phyloP scores from a whole-genome alignment of 2,113 vertebrate genomes.

The Rhadina sibilatrix region DNA sequence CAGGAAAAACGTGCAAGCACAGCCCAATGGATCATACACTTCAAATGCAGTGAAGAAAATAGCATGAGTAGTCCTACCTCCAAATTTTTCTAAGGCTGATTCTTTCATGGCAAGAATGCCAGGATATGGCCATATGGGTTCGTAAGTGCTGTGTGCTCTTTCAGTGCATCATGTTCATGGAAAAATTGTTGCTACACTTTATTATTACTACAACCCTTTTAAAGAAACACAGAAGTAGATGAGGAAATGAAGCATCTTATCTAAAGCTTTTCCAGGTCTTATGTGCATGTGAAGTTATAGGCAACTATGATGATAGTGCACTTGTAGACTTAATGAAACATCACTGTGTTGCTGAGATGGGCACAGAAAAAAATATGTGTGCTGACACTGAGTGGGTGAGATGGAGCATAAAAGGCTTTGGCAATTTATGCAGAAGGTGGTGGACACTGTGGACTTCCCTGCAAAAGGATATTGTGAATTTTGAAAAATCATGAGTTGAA shows the following conservation, averaged over 20 bases:
- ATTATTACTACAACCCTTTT: neutral
- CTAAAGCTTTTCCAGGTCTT: neutral
- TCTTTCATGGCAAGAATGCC: neutral
- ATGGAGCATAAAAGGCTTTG: neutral
- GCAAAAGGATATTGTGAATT: neutral
- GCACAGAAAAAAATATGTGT: neutral
- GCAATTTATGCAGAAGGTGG: neutral
- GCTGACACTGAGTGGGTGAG: neutral
- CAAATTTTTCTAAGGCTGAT: neutral
- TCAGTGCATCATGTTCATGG: neutral
- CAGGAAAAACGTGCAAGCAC: neutral
- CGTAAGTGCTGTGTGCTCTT: neutral
- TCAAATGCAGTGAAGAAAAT: neutral
- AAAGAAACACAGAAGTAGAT: neutral
- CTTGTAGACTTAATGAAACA: neutral
- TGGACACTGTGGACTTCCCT: neutral
- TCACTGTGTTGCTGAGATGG: neutral
- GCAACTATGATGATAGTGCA: neutral
- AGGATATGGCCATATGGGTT: rapidly evolving
- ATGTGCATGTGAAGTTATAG: neutral
- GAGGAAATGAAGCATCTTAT: neutral
- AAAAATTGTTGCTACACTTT: neutral
- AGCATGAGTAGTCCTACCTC: neutral
- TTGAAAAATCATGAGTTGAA: neutral
- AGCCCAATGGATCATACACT: neutral